Evolutionary conservation across 2,888 invertebrate species (phyloP), one percentile per base, ranked within the genome.

Genomic region (Scaptomyza parva): DNA sequence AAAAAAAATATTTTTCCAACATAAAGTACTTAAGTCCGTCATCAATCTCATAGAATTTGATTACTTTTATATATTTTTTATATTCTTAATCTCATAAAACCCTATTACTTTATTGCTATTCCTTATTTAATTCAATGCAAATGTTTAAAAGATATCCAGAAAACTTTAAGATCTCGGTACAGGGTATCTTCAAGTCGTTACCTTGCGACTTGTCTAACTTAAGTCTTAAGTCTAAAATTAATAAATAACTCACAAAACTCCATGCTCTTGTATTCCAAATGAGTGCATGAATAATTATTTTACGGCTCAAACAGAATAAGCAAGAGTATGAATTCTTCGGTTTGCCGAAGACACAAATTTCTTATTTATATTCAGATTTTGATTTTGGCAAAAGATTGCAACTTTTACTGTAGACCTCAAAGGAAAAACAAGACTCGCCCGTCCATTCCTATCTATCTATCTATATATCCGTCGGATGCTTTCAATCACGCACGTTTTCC

Each of bases 401-500:
- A 57, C 85, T 77, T 68, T 80, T 70, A 68, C 52, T 11, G 11
- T 11, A 44, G 30, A 50, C 39, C 48, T 51, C n/a, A 24, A 44
- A 33, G 18, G 17, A 26, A 50, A 53, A 43, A 33, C 18, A 1
- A 28, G 28, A n/a, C n/a, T 52, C 60, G 60, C 33, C 59, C 40
- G 44, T 64, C 78, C 59, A 61, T 54, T 65, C n/a, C n/a, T 76
- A 41, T 45, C 35, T 55, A 39, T n/a, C 43, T 77, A 43, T 47
- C 37, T 55, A 40, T 51, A 40, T 53, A 59, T 64, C 48, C 64
- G 64, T 30, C 62, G 64, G 63, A 68, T 66, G 79, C 45, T 65
- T 78, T 77, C 85, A 86, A 82, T 84, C 87, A 86, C 75, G 81
- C 78, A 80, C 78, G 70, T 61, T 55, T 33, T 43, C 3, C 35